phyloP scores from a whole-genome alignment of 2,113 vertebrate species.

The Ardeotis arabs region DNA sequence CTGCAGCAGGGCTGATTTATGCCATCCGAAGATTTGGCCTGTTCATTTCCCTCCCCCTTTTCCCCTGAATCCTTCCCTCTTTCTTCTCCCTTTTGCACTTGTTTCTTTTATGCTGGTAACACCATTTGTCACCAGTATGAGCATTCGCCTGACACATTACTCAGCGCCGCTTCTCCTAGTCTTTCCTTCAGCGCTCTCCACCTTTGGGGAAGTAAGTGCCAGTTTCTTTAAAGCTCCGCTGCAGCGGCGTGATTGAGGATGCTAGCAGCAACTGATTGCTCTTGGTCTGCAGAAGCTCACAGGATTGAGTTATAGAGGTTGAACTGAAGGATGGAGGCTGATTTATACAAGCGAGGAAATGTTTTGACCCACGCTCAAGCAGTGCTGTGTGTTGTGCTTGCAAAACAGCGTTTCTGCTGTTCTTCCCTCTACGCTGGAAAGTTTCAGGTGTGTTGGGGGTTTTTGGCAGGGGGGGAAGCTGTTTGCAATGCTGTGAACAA shows the following conservation, averaged over 20 bases:
- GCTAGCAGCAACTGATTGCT: neutral
- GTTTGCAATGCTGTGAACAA: neutral
- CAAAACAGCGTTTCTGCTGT: neutral
- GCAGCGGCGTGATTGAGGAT: neutral
- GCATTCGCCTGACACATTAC: slow-evolving; percentile 13
- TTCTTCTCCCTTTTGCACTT: slow-evolving; percentile 1
- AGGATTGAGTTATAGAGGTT: neutral
- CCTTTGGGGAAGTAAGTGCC: slow-evolving; percentile 43
- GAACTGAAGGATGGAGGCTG: neutral
- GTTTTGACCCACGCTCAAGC: neutral
- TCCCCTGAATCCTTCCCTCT: neutral
- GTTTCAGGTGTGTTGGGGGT: neutral
- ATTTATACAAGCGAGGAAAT: neutral
- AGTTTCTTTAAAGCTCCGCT: neutral
- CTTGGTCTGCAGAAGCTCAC: neutral
- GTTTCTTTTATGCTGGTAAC: slow-evolving; percentile 7
- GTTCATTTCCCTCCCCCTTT: neutral
- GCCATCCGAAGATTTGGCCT: neutral
- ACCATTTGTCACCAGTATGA: slow-evolving; percentile 46
- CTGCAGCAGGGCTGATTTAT: neutral
- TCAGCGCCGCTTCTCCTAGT: neutral
- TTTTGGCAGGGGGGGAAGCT: neutral
- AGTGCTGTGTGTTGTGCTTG: neutral
- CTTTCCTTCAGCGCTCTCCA: neutral
- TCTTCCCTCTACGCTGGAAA: neutral